Conservation (phyloP, 2,113 vertebrate species). For the Takifugu flavidus region DNA sequence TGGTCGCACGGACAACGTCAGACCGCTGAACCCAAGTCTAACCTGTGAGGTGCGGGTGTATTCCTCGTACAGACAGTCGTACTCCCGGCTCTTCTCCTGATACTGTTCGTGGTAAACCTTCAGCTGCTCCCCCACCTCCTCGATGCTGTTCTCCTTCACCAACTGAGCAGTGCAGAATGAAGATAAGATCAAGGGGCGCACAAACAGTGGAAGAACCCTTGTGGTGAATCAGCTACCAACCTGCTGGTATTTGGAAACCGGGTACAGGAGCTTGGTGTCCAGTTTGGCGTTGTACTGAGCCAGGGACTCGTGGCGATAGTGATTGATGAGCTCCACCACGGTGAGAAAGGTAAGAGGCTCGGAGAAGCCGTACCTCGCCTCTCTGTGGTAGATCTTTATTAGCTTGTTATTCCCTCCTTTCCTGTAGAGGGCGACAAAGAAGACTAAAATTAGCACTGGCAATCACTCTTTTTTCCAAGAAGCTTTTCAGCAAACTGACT, state of each 20-base stretch:
- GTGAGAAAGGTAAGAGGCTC: slow-evolving; percentile 94
- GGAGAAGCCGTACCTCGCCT: slow-evolving; percentile 92
- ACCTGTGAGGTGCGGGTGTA: slow-evolving; percentile 98
- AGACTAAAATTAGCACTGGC: background rate
- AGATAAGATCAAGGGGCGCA: slow-evolving; percentile 5
- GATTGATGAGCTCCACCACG: slow-evolving; percentile 94
- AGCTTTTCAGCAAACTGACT: too few relatives aligned
- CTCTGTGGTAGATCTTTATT: slow-evolving; percentile 96
- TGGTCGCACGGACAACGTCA: too few relatives aligned
- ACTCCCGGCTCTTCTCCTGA: slow-evolving; percentile 97
- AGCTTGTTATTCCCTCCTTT: slow-evolving; percentile 99
- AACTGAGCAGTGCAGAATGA: slow-evolving; percentile 75
- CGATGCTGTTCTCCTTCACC: slow-evolving; percentile 97
- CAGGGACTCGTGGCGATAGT: slow-evolving; percentile 95
- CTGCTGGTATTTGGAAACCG: slow-evolving; percentile 96
- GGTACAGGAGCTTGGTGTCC: slow-evolving; percentile 92
- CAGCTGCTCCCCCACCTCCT: slow-evolving; percentile 96
- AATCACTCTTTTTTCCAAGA: too few relatives aligned
- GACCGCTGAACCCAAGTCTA: background rate
- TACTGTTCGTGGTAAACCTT: slow-evolving; percentile 95
- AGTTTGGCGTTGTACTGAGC: slow-evolving; percentile 97
- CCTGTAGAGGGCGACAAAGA: slow-evolving; percentile 73
- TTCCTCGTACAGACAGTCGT: slow-evolving; percentile 94
- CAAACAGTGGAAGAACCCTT: background rate
- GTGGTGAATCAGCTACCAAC: slow-evolving; percentile 51